Evolutionary conservation across 1,140 invertebrate genomes (phyloP).

Genomic region (Cardiocondyla obscurior): DNA sequence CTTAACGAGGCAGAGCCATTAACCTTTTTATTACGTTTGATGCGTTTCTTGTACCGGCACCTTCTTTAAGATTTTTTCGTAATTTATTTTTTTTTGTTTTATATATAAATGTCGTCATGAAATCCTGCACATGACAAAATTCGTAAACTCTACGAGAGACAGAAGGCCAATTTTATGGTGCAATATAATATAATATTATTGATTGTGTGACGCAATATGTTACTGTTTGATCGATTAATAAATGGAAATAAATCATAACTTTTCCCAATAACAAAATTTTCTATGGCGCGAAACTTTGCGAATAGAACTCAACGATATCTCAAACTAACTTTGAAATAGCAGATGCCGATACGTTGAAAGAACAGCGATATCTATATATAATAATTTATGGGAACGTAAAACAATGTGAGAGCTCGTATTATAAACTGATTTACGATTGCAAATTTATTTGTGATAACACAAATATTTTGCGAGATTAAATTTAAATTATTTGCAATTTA

Average conservation of each 20-base stretch:
- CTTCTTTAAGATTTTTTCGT: not conserved
- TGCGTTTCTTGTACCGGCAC: not conserved
- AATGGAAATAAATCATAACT: constrained; percentile 1
- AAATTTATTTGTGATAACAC: not conserved
- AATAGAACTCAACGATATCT: not conserved
- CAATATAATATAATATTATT: not conserved
- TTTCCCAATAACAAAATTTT: not conserved
- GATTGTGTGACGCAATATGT: not conserved
- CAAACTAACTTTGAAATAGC: not conserved
- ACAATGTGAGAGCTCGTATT: not conserved
- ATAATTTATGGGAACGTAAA: not conserved
- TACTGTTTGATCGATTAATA: constrained; percentile 9
- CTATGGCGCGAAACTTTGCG: not conserved
- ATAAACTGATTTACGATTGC: not conserved
- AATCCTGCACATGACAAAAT: not conserved
- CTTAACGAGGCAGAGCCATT: not conserved
- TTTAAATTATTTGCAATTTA: not conserved
- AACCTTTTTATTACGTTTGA: not conserved
- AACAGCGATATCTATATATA: not conserved
- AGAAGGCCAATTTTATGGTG: not conserved
- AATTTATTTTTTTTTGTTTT: not conserved
- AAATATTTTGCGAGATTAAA: not conserved
- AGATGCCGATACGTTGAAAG: not conserved
- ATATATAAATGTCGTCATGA: not conserved
- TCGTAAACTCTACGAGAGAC: not conserved